Base-by-base conservation (phyloP, 2,113 vertebrate genomes). In the Lagenorhynchus albirostris region DNA sequence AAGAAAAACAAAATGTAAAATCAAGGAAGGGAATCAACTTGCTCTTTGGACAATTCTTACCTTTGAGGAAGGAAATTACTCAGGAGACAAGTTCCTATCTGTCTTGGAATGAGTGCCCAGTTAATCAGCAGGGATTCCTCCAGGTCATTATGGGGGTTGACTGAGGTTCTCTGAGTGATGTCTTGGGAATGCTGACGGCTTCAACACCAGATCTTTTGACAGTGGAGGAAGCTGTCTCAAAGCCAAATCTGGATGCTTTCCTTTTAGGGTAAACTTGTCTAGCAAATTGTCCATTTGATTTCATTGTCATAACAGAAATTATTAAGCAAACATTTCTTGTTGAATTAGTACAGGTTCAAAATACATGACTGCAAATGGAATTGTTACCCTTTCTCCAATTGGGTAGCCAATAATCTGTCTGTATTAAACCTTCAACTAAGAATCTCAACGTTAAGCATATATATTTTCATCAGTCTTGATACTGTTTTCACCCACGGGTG, bases 1-100 rank as follows among this genome's bases (percentile, higher is more conserved):
- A 92, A 94, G 62, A 81, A 65, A 81, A 92, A 65, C 55, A 97
- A 92, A 91, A 50, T 62, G 21, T 95, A 71, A 95, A 96, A 96
- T 82, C 70, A 89, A 60, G 38, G 47, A 74, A 38, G 93, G 67
- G 47, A 73, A 81, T 84, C 65, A 65, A 0, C 33, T 38, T 95
- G 44, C 13, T 55, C 1, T 85, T 71, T 77, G 31, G 63, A 31
- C 80, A 84, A 25, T 97, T 95, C 53, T 96, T 79, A 47, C 36
- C 80, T n/a, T 70, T 15, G 33, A 96, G 62, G 73, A 92, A 92
- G 90, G 70, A 60, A 92, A 60, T 92, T 20, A 83, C 67, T 70
- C 31, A 2, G 84, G 60, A 70, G 36, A 44, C 50, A 23, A 33
- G 29, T 83, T 79, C 26, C 73, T 63, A 38, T 96, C 50, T 50